Conservation (phyloP, 1,140 invertebrate genomes). For the Araneus ventricosus region DNA sequence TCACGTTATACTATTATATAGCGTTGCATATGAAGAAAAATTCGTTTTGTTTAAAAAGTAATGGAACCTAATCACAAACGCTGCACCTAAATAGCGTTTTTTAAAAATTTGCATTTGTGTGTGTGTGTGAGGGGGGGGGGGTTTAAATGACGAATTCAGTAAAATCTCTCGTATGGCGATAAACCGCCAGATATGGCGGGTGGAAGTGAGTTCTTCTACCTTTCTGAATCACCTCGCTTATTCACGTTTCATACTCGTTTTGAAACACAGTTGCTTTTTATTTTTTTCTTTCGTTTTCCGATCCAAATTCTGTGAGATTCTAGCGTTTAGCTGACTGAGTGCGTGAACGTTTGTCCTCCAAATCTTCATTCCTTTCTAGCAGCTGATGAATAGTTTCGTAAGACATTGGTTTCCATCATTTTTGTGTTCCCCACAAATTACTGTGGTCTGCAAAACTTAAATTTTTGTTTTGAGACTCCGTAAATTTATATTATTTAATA, state of each 20-base stretch:
- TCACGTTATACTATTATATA: too few relatives aligned
- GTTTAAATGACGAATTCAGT: too few relatives aligned
- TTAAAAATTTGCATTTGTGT: too few relatives aligned
- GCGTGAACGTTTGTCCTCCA: neutral
- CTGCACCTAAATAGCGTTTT: too few relatives aligned
- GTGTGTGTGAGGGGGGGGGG: too few relatives aligned
- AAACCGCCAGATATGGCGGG: neutral
- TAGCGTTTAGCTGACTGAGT: neutral
- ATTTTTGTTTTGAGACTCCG: too few relatives aligned
- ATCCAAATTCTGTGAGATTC: neutral
- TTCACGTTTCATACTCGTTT: neutral
- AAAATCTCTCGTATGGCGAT: neutral
- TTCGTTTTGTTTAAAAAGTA: too few relatives aligned
- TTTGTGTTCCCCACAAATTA: neutral
- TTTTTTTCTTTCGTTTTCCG: neutral
- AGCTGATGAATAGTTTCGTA: neutral
- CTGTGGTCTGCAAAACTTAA: too few relatives aligned
- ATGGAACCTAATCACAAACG: too few relatives aligned
- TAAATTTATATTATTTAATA: too few relatives aligned
- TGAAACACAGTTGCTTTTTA: neutral
- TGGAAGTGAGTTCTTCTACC: neutral
- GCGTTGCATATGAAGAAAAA: too few relatives aligned
- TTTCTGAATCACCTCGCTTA: neutral
- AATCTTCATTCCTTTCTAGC: neutral
- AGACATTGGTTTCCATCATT: neutral